A percentile compares a stretch with the other conserved stretches of the same genome.
Conservation (phyloP, 2,113 vertebrate species). For the Carettochelys insculpta region DNA sequence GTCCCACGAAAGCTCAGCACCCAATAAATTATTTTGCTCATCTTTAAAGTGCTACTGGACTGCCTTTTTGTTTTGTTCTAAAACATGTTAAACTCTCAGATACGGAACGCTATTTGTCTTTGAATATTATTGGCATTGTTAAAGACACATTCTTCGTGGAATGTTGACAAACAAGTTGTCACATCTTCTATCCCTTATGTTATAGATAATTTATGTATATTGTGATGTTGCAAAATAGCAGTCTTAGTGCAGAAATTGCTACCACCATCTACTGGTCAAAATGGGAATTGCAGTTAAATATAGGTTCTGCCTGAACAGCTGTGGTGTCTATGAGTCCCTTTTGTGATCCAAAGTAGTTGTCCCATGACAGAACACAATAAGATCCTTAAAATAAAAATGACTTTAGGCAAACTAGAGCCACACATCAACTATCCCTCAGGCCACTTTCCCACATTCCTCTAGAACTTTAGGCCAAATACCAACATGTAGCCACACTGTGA, state of each 20-base stretch:
- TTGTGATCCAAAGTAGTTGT: not conserved
- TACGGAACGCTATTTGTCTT: constrained; percentile 18
- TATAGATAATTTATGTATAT: not conserved
- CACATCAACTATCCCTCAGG: not conserved
- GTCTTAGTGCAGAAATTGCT: constrained; percentile 48
- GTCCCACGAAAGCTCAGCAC: too few species aligned
- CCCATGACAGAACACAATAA: constrained; percentile 68
- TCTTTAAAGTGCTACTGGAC: too few species aligned
- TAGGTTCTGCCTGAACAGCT: constrained; percentile 54
- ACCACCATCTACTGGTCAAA: constrained; percentile 62
- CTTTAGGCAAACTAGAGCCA: constrained; percentile 23
- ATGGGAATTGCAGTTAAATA: constrained; percentile 28
- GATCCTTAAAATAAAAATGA: constrained; percentile 22
- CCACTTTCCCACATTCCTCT: not conserved
- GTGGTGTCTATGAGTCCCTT: not conserved
- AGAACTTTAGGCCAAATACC: not conserved
- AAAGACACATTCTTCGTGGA: not conserved
- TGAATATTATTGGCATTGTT: not conserved
- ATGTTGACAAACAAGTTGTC: not conserved
- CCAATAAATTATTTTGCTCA: too few species aligned
- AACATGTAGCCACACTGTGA: not conserved
- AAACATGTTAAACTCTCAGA: too few species aligned
- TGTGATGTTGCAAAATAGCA: constrained; percentile 41
- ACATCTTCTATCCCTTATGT: not conserved
- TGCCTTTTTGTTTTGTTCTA: too few species aligned